phyloP scores from a whole-genome alignment of 2,888 invertebrate species.

The Callimorpha dominula region DNA sequence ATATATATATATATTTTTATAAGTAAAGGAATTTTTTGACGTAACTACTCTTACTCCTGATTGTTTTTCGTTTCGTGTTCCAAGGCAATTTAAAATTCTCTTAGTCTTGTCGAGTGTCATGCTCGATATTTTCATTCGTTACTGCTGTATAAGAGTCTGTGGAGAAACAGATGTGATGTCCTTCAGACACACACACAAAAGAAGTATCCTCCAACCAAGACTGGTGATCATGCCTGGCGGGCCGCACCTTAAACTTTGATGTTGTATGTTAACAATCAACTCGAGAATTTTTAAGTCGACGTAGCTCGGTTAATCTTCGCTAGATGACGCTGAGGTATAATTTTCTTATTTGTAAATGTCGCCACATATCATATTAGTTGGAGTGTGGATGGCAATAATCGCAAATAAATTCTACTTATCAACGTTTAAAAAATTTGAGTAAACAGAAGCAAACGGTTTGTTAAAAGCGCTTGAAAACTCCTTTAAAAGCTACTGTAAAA shows the following conservation, averaged over 20 bases:
- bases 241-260: neutral
- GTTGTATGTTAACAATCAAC: too few relatives aligned
- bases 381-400: neutral
- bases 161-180: neutral
- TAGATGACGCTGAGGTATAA: too few relatives aligned
- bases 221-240: neutral
- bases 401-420: neutral
- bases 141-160: neutral
- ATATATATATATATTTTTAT: too few relatives aligned
- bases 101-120: too few relatives aligned
- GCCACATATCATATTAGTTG: neutral
- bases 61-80: too few relatives aligned
- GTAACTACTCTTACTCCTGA: too few relatives aligned
- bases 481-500: constrained; percentile 34
- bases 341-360: neutral
- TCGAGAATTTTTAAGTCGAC: too few relatives aligned
- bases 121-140: neutral
- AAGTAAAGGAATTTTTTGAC: too few relatives aligned
- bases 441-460: neutral
- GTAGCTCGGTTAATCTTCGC: too few relatives aligned
- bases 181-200: neutral
- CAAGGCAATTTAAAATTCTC: too few relatives aligned
- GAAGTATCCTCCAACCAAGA: too few relatives aligned
- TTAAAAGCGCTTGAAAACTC: constrained; percentile 35
- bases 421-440: neutral